A percentile compares a stretch with the other conserved stretches of the same genome.
phyloP scores from a whole-genome alignment of 2,797 vertebrate species.

The Cossypha heuglini region DNA sequence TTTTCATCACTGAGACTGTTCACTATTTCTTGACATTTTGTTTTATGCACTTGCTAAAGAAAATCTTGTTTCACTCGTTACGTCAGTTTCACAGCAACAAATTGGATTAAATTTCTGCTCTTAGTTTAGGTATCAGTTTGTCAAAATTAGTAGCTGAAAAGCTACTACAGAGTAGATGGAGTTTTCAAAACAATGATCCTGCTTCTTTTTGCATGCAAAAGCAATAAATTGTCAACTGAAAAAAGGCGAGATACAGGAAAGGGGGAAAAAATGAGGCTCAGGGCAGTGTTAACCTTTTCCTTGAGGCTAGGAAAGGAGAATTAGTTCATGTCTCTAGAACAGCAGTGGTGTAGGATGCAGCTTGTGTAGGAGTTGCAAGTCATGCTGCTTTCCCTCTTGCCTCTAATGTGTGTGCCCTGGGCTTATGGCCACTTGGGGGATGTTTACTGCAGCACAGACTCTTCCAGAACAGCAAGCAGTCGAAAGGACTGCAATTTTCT shows the following conservation, averaged over 20 bases:
- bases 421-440: background rate
- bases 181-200: background rate
- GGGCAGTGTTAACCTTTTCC: background rate
- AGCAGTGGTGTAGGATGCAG: background rate
- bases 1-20: background rate
- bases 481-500: no score
- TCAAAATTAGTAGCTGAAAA: background rate
- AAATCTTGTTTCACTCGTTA: background rate
- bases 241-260: background rate
- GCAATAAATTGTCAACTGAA: background rate
- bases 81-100: background rate
- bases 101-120: background rate
- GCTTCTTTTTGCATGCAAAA: background rate
- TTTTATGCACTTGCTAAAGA: background rate
- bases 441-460: background rate
- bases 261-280: fast-evolving
- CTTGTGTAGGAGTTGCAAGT: background rate
- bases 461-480: background rate
- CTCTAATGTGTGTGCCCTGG: background rate
- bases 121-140: background rate
- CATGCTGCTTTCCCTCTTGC: background rate
- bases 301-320: background rate
- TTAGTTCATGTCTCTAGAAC: background rate
- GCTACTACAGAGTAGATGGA: background rate
- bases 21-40: background rate